Conservation (phyloP, 2,888 invertebrate species). For the Amphipyra berbera region DNA sequence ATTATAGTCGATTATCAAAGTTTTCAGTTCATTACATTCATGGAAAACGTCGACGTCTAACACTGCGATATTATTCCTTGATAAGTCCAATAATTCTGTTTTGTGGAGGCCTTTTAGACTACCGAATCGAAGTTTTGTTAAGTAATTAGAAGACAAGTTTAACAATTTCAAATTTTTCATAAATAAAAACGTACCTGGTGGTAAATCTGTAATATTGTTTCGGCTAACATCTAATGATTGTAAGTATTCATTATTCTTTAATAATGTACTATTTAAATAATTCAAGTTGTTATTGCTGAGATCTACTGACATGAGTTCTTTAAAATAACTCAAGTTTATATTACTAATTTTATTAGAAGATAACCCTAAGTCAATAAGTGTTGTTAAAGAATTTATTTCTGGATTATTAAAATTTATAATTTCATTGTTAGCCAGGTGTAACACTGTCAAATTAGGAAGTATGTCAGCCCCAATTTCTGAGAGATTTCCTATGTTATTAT, state of each 20-base stretch:
- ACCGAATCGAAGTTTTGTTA: slow-evolving; percentile 76
- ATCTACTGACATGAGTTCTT: slow-evolving; percentile 71
- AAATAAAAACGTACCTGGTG: slow-evolving; percentile 79
- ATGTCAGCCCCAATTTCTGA: slow-evolving; percentile 55
- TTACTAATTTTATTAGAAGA: slow-evolving; percentile 71
- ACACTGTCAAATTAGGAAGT: slow-evolving; percentile 68
- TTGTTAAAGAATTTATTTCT: slow-evolving; percentile 67
- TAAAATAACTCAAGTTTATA: slow-evolving; percentile 74
- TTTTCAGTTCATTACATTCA: slow-evolving; percentile 77
- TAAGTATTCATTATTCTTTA: slow-evolving; percentile 70
- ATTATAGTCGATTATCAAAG: slow-evolving; percentile 81
- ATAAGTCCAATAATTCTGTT: slow-evolving; percentile 78
- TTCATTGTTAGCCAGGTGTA: slow-evolving; percentile 73
- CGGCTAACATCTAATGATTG: slow-evolving; percentile 76
- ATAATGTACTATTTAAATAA: slow-evolving; percentile 68
- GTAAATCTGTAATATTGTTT: slow-evolving; percentile 72
- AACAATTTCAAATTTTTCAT: slow-evolving; percentile 75
- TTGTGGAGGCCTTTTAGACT: slow-evolving; percentile 78
- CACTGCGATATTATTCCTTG: slow-evolving; percentile 73
- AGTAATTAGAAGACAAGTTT: slow-evolving; percentile 77
- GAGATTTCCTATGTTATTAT: slow-evolving; percentile 69
- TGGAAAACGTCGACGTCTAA: slow-evolving; percentile 81
- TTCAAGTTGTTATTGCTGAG: slow-evolving; percentile 73
- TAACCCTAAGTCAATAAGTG: slow-evolving; percentile 71
- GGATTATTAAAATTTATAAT: slow-evolving; percentile 74